Percentiles rank a stretch among this genome's conserved stretches.
Conservation (phyloP, 2,797 vertebrate genomes). For the Microcaecilia unicolor region DNA sequence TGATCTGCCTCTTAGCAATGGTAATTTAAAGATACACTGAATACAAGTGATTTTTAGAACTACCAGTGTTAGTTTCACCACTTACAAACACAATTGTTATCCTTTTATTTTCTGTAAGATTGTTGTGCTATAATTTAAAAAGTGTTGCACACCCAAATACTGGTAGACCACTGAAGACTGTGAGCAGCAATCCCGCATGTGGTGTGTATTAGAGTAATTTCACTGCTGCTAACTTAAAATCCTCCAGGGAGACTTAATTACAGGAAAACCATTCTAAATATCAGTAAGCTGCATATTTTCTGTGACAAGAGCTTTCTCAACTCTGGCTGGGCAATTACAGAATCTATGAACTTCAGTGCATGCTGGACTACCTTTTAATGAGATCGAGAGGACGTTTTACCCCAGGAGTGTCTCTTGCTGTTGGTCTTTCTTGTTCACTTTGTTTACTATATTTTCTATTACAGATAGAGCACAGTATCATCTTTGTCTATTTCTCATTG, state of each 20-base stretch:
- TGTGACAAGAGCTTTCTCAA: constrained; percentile 84
- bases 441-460: too few relatives aligned
- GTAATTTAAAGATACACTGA: constrained; percentile 14
- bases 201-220: constrained; percentile 98
- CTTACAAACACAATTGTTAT: constrained; percentile 35
- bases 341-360: too few relatives aligned
- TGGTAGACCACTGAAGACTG: constrained; percentile 47
- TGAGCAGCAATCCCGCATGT: constrained; percentile 72
- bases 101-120: constrained; percentile 39
- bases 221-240: constrained; percentile 96
- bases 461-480: too few relatives aligned
- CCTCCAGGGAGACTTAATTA: constrained; percentile 98
- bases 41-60: constrained; percentile 14
- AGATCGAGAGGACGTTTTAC: too few relatives aligned
- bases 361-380: too few relatives aligned
- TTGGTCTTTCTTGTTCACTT: too few relatives aligned
- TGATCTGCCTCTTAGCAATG: constrained; percentile 12
- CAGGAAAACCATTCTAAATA: constrained; percentile 99
- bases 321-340: constrained; percentile 62
- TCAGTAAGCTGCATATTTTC: constrained; percentile 92
- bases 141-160: constrained; percentile 36
- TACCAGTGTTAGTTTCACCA: constrained; percentile 14
- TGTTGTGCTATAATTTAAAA: constrained; percentile 45
- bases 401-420: too few relatives aligned
- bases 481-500: too few relatives aligned